A percentile compares a stretch with the other conserved stretches of the same genome.
These are phyloP conservation scores for Procavia capensis DNA, from an alignment of 2,113 vertebrate species.

Conservation along the genomic window DNA sequence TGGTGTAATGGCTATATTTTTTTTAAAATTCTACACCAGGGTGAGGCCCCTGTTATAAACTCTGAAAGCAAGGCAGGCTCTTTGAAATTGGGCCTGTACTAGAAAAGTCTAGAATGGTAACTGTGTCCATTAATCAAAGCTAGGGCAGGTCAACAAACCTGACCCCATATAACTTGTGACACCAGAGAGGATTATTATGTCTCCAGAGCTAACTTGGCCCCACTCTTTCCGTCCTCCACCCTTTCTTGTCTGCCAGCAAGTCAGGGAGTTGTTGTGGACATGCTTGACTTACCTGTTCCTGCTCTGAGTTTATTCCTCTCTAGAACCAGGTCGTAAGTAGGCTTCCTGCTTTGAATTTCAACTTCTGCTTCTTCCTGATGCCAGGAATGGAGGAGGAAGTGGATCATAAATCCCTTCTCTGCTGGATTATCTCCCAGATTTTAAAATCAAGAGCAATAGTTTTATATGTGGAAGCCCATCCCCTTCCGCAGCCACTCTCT, in stretches of 20 bases:
- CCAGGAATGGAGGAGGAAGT: accelerated
- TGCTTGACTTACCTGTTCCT: slow-evolving; percentile 29
- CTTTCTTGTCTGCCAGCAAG: background rate
- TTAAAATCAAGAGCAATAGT: background rate
- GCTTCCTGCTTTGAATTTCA: background rate
- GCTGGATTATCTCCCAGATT: too few species aligned
- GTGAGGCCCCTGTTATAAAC: background rate
- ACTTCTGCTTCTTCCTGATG: background rate
- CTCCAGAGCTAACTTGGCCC: background rate
- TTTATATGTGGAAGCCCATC: background rate
- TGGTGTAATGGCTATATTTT: background rate
- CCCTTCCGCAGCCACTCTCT: background rate
- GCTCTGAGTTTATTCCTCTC: background rate
- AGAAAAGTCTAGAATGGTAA: background rate
- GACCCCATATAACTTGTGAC: background rate
- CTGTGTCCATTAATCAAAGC: background rate
- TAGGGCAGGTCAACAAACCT: background rate
- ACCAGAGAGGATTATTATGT: background rate
- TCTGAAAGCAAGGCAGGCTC: background rate
- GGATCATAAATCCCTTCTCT: background rate
- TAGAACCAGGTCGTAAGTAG: background rate
- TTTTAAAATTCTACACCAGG: background rate
- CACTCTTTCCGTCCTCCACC: background rate
- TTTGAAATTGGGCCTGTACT: background rate
- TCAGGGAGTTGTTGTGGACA: background rate